These are phyloP conservation scores for Holothuria glaberrima DNA, from an alignment of 35 echinoderm and acorn worm genomes.

Conservation along the genomic window DNA sequence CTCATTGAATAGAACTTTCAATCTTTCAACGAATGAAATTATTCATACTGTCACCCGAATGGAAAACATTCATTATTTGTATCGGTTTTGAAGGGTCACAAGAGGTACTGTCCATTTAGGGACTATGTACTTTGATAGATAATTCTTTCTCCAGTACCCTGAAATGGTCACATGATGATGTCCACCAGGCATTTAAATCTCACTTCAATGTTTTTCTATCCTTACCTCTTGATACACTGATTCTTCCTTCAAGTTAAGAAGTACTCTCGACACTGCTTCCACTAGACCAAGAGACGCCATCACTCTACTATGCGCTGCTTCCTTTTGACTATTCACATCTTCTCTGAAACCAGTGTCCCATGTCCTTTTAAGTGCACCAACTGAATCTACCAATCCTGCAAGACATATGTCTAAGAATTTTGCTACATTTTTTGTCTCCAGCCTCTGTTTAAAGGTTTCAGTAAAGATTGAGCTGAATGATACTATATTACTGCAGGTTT, in stretches of 20 bases:
- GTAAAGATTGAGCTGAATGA: slow-evolving; percentile 43
- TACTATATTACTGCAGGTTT: slow-evolving; percentile 48
- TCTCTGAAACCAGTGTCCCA: not conserved
- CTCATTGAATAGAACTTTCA: no score
- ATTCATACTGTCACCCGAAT: no score
- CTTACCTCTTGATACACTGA: slow-evolving; percentile 30
- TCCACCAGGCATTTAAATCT: no score
- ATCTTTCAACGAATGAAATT: no score
- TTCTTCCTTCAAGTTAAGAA: slow-evolving; percentile 17
- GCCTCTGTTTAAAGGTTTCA: not conserved
- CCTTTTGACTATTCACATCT: not conserved
- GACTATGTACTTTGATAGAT: no score
- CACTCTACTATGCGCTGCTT: not conserved
- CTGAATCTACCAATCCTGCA: not conserved
- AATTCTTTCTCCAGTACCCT: no score
- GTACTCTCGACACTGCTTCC: slow-evolving; percentile 24
- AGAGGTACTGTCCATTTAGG: no score
- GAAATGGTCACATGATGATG: no score
- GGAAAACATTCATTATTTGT: no score
- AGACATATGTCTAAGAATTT: slow-evolving; percentile 22
- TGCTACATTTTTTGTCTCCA: not conserved
- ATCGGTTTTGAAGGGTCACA: no score
- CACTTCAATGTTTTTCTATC: no score
- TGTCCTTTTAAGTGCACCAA: not conserved
- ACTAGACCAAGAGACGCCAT: slow-evolving; percentile 12